Evolutionary conservation across 1,140 invertebrate genomes (phyloP).

Genomic region (Drosophila mayri): DNA sequence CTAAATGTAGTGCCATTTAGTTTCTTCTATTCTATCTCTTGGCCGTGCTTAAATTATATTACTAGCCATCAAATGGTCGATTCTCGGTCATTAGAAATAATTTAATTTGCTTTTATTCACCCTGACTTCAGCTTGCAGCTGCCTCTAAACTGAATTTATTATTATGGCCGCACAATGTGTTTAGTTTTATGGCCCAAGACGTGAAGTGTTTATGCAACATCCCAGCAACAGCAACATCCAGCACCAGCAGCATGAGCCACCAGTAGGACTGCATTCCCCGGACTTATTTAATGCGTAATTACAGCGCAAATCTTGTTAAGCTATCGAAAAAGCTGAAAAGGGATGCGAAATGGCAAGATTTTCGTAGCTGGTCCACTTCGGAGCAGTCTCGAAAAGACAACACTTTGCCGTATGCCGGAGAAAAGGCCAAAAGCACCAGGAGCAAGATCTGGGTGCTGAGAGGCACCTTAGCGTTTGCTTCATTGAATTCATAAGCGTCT

Average conservation of each 20-base stretch:
- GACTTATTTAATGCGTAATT: slow-evolving; percentile 82
- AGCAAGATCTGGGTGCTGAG: slow-evolving; percentile 19
- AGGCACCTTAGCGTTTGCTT: slow-evolving; percentile 70
- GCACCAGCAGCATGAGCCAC: background rate
- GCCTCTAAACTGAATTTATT: slow-evolving; percentile 69
- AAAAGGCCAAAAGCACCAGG: slow-evolving; percentile 19
- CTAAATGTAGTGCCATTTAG: background rate
- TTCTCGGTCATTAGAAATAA: slow-evolving; percentile 44
- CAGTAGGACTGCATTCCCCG: slow-evolving; percentile 32
- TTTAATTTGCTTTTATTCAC: slow-evolving; percentile 46
- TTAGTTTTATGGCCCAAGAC: slow-evolving; percentile 76
- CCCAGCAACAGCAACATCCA: background rate
- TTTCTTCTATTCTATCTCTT: background rate
- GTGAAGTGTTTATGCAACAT: slow-evolving; percentile 65
- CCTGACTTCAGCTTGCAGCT: slow-evolving; percentile 44
- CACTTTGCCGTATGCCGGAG: slow-evolving; percentile 32
- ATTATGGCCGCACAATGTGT: slow-evolving; percentile 74
- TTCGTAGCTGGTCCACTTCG: slow-evolving; percentile 13
- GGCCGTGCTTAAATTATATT: slow-evolving; percentile 26
- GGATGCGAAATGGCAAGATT: slow-evolving; percentile 23
- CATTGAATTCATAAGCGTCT: slow-evolving; percentile 76
- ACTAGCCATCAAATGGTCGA: slow-evolving; percentile 53
- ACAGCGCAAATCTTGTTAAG: slow-evolving; percentile 69
- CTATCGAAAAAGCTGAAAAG: slow-evolving; percentile 31
- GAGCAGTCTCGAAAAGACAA: slow-evolving; percentile 36